Conservation (phyloP, 2,888 invertebrate species). For the Mesorhabditis belari region DNA sequence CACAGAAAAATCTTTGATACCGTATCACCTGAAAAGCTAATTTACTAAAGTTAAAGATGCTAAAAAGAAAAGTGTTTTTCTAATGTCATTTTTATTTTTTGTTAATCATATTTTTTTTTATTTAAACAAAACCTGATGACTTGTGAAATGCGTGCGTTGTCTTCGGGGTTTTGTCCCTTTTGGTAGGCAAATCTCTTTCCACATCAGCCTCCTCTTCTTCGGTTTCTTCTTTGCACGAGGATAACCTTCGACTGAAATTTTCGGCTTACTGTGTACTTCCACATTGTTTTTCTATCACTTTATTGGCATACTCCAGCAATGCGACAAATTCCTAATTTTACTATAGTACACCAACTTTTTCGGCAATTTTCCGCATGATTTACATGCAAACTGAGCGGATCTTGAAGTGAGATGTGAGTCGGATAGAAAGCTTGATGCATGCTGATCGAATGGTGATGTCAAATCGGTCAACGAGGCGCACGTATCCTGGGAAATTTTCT, state of each 20-base stretch:
- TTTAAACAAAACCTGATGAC: slow-evolving; percentile 67
- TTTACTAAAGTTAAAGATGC: too few relatives aligned
- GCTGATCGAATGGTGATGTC: not conserved
- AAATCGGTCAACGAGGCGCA: not conserved
- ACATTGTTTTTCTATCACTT: not conserved
- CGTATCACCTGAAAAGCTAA: too few relatives aligned
- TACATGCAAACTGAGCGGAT: not conserved
- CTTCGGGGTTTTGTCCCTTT: slow-evolving; percentile 74
- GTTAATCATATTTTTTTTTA: not conserved
- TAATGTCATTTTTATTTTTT: not conserved
- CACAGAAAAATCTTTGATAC: too few relatives aligned
- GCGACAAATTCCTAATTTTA: too few relatives aligned
- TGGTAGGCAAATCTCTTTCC: not conserved
- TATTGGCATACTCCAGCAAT: too few relatives aligned
- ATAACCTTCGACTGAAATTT: not conserved
- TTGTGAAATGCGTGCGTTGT: slow-evolving; percentile 94
- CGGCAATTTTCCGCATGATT: too few relatives aligned
- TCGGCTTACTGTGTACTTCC: not conserved
- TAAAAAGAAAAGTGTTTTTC: too few relatives aligned
- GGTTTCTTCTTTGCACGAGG: not conserved
- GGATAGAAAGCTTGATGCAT: not conserved
- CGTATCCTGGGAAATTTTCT: not conserved
- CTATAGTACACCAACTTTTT: not conserved
- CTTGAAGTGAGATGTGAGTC: not conserved
- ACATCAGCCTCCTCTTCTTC: not conserved